phyloP scores from a whole-genome alignment of 1,140 invertebrate species.

The Formica selysi region DNA sequence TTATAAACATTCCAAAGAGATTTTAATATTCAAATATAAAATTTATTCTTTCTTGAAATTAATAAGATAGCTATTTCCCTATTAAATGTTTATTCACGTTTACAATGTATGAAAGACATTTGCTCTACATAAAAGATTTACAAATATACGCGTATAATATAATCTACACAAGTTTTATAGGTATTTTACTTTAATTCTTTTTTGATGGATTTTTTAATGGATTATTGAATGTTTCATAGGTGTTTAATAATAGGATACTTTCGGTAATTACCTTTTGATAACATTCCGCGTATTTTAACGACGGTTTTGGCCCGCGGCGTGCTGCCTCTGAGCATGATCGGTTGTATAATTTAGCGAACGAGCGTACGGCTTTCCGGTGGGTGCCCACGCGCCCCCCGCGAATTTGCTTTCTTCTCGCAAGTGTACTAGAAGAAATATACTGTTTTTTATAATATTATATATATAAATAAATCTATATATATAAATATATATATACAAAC shows the following conservation, averaged over 20 bases:
- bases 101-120: not conserved
- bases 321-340: slow-evolving; percentile 62
- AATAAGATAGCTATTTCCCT: not conserved
- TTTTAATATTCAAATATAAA: not conserved
- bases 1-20: not conserved
- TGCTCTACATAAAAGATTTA: slow-evolving; percentile 41
- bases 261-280: slow-evolving; percentile 26
- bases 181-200: not conserved
- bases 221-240: not conserved
- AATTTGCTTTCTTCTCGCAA: slow-evolving; percentile 74
- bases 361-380: slow-evolving; percentile 67
- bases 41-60: not conserved
- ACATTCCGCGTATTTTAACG: not conserved
- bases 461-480: slow-evolving; percentile 73
- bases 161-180: not conserved
- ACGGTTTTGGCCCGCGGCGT: slow-evolving; percentile 43
- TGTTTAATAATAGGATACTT: slow-evolving; percentile 17
- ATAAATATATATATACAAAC: slow-evolving; percentile 67
- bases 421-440: slow-evolving; percentile 62
- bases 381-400: slow-evolving; percentile 32
- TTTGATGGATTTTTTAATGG: not conserved
- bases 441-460: slow-evolving; percentile 76
- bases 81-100: slow-evolving; percentile 16
- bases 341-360: slow-evolving; percentile 66
- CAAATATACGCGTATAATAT: not conserved